These are phyloP conservation scores for Dicentrarchus labrax DNA, from an alignment of 2,113 vertebrate genomes.

Conservation along the genomic window DNA sequence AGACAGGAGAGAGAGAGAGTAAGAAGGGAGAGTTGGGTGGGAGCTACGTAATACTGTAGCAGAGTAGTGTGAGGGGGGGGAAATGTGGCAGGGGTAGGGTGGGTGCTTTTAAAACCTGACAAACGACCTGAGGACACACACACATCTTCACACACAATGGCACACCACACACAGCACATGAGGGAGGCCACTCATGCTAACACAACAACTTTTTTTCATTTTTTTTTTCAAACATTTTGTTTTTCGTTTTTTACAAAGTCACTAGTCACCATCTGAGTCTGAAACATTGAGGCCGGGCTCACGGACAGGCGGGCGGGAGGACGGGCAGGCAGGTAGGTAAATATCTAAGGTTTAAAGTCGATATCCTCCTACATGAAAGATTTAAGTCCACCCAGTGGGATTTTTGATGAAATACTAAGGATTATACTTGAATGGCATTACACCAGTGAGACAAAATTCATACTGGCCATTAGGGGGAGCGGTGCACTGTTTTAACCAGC, in stretches of 20 bases:
- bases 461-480: constrained; percentile 65
- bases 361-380: constrained; percentile 12
- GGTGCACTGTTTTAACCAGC: constrained; percentile 4
- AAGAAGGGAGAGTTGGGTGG: not conserved
- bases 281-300: constrained; percentile 62
- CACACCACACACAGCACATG: constrained; percentile 81
- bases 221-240: constrained; percentile 49
- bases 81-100: constrained; percentile 1
- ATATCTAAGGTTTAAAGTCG: not conserved
- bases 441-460: constrained; percentile 2
- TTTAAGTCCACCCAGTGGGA: constrained; percentile 27
- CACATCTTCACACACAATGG: constrained; percentile 79
- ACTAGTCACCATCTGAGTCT: constrained; percentile 82
- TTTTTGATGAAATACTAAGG: constrained; percentile 17
- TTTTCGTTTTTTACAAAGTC: constrained; percentile 78
- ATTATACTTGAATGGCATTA: constrained; percentile 8
- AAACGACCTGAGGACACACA: constrained; percentile 85
- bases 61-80: constrained; percentile 42
- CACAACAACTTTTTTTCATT: constrained; percentile 74
- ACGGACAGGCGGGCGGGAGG: constrained; percentile 63
- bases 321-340: constrained; percentile 1
- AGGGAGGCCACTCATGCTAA: constrained; percentile 83
- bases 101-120: constrained; percentile 76
- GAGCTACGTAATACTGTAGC: constrained; percentile 64
- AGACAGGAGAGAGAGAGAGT: constrained; percentile 51